Evolutionary conservation across 1,140 invertebrate genomes (phyloP), one percentile per base, ranked within the genome.

Genomic region (Piezodorus guildinii): DNA sequence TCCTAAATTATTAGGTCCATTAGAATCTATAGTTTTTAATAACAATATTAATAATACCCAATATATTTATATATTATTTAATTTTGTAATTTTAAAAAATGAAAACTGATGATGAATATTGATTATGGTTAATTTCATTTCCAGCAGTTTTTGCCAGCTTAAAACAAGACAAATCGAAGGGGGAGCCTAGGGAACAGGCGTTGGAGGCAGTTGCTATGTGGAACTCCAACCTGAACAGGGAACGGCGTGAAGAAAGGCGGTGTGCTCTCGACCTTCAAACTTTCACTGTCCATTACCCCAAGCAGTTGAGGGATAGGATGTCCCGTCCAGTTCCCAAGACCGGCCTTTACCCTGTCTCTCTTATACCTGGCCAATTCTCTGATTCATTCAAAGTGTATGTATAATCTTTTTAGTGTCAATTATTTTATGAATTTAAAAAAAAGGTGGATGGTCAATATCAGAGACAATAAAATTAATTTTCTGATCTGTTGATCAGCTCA

Each of bases 281-380:
- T 44, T 82, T 85, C 65, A 85, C 83, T 1, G 77, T 93, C 66
- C 88, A 90, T 68, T 82, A 83, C 70, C 85, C 86, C 2, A 76
- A 79, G 51, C 76, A 71, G 59, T 76, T 70, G 27, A 64, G 66
- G 25, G 67, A 73, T 65, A 72, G 77, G 30, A 74, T 81, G 65
- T 71, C 78, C 34, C 74, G 78, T 59, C 71, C 78, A 16, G 68
- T 74, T 44, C 77, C 77, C 3, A 79, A 79, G 72, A 70, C 82
- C n/a, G 85, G 84, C 62, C 77, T 85, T 74, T 97, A 96, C 79
- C 94, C 95, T 19, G 83, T 96, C 27, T 83, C 93, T 39, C 76
- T 97, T 56, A 84, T 98, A 67, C 91, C 93, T 21, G 94, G 94
- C 62, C 95, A 98, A 76, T 97, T 85, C 76, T 87, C 88, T 65